These are phyloP conservation scores for Rhincodon typus DNA, from an alignment of 2,797 vertebrate genomes.

Conservation along the genomic window DNA sequence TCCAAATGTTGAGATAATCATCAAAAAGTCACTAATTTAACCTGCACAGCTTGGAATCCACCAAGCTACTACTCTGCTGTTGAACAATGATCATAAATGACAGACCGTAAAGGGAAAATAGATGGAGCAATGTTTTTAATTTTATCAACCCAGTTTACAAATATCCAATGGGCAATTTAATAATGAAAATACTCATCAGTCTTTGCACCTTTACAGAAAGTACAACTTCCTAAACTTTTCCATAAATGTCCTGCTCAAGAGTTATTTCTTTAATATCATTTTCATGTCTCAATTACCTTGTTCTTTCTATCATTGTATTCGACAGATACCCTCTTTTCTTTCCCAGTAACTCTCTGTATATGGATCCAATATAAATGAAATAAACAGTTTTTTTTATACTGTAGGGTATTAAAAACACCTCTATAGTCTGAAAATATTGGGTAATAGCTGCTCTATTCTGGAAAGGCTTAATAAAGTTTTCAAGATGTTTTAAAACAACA, in stretches of 20 bases:
- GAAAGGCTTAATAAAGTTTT: background rate
- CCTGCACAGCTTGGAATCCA: background rate
- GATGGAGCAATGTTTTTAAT: slow-evolving; percentile 19
- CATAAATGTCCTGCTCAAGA: slow-evolving; percentile 1
- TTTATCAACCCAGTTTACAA: background rate
- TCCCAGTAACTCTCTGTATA: background rate
- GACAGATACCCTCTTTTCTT: background rate
- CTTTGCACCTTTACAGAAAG: background rate
- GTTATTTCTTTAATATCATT: slow-evolving; percentile 35
- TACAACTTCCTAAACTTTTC: background rate
- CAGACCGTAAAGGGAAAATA: background rate
- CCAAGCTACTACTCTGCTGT: background rate
- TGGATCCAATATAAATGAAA: slow-evolving; percentile 24
- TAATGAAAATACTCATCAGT: background rate
- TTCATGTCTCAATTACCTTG: slow-evolving; percentile 2
- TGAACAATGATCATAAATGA: background rate
- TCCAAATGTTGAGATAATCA: background rate
- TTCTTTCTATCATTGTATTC: background rate
- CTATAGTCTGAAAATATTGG: background rate
- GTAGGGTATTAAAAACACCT: slow-evolving; percentile 10
- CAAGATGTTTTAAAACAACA: background rate
- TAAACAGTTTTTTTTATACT: background rate
- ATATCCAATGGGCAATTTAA: background rate
- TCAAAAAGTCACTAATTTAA: background rate
- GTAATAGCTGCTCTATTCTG: background rate